A percentile compares a stretch with the other conserved stretches of the same genome.
These are phyloP conservation scores for Himalopsyche anomala DNA, from an alignment of 2,888 invertebrate species.

Conservation along the genomic window DNA sequence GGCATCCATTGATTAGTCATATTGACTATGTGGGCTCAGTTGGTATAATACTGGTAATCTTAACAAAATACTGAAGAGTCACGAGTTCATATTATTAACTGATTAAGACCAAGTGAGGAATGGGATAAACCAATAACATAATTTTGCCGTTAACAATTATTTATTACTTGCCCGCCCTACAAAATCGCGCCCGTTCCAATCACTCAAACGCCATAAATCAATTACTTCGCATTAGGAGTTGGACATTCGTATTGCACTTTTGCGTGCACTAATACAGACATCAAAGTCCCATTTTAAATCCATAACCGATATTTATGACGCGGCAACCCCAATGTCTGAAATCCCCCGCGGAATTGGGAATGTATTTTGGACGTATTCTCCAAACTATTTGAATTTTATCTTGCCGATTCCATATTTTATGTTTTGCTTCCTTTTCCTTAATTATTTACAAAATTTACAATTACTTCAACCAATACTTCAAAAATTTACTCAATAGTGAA, in stretches of 20 bases:
- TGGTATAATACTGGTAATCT: too few species aligned
- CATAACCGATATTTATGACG: constrained; percentile 63
- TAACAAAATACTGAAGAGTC: constrained; percentile 40
- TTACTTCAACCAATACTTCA: too few species aligned
- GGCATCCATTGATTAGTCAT: background rate
- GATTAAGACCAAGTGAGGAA: constrained; percentile 18
- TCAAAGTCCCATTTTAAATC: constrained; percentile 64
- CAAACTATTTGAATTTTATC: background rate
- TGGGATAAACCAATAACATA: constrained; percentile 46
- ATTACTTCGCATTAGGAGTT: constrained; percentile 60
- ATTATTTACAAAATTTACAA: too few species aligned
- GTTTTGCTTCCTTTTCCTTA: too few species aligned
- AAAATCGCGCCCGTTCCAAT: constrained; percentile 48
- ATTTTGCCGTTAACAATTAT: constrained; percentile 59
- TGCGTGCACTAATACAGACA: constrained; percentile 61
- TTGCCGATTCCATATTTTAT: too few species aligned
- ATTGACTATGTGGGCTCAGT: background rate
- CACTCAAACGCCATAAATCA: constrained; percentile 61
- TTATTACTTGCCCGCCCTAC: constrained; percentile 58
- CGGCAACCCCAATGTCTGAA: constrained; percentile 3
- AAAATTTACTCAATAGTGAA: too few species aligned
- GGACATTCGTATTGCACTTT: constrained; percentile 62
- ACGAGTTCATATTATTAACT: background rate
- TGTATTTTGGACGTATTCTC: background rate
- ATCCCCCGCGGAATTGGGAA: constrained; percentile 44